Base-by-base conservation (phyloP, 1,140 invertebrate genomes). In the Cyclargus thomasi region DNA sequence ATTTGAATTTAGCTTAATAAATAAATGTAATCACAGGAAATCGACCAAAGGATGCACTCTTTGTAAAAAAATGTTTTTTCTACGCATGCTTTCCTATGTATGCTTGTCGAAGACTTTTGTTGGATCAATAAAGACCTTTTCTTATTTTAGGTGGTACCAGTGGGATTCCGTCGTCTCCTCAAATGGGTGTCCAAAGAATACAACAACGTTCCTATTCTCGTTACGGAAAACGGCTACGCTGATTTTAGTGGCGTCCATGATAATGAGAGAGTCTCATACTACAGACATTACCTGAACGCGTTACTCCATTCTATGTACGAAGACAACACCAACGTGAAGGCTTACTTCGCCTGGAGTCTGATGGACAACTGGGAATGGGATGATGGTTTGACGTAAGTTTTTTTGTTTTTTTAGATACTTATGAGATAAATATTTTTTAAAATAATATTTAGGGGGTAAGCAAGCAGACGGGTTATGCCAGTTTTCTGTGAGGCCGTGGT, bases 331-430 rank as follows among this genome's bases (percentile, higher is more conserved):
- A 94, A 95, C 73, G 91, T 97, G 0, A 90, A 89, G 7, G 94
- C 93, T 0, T 96, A 96, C 76, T 93, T 93, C 68, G 92, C 92
- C 1, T 96, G 95, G 95, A 94, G 94, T 70, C 77, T 96, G 22
- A 93, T 95, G 92, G 95, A 96, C 74, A 95, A 95, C 75, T 95
- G 94, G 77, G 95, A 95, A 85, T 95, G 94, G 94, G 91, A 92
- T 66, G 92, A 91, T 39, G 93, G 93, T 62, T 93, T 91, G 75
- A 89, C 86, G 91, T 92, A 83, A 91, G 89, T 91, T 66, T 59
- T 53, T 64, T 29, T 29, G 2, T 29, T 29, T 29, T 29, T 29
- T 29, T 29, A 29, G 23, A 3, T 29, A 3, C n/a, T n/a, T n/a
- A n/a, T n/a, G n/a, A n/a, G n/a, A n/a, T n/a, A n/a, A n/a, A n/a